phyloP scores from a whole-genome alignment of 1,140 invertebrate species.

The Drosophila melanica region DNA sequence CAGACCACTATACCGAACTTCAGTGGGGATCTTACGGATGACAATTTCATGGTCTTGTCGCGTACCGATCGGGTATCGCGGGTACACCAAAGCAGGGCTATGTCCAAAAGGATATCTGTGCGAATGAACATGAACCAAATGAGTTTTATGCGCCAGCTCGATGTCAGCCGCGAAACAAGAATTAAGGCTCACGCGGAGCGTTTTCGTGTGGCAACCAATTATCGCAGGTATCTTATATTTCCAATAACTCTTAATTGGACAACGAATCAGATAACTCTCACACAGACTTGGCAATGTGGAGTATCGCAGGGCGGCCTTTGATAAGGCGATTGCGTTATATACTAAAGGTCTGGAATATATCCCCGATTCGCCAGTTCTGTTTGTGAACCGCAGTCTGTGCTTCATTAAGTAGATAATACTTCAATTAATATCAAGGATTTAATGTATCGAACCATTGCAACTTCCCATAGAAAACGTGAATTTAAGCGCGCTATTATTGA shows the following conservation, averaged over 20 bases:
- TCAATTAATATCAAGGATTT: no score
- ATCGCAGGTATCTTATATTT: constrained; percentile 40
- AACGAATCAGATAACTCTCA: neutral
- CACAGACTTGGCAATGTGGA: constrained; percentile 55
- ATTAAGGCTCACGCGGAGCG: constrained; percentile 33
- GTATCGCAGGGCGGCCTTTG: constrained; percentile 40
- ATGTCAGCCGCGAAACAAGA: constrained; percentile 7
- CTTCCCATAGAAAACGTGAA: constrained; percentile 24
- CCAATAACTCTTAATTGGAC: no score
- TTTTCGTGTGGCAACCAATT: constrained; percentile 39
- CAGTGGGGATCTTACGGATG: constrained; percentile 29
- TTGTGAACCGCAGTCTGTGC: constrained; percentile 52
- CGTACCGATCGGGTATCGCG: neutral
- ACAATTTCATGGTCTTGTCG: constrained; percentile 19
- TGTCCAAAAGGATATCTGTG: neutral
- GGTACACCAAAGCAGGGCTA: constrained; percentile 2
- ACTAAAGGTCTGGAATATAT: constrained; percentile 46
- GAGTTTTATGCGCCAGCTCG: constrained; percentile 54
- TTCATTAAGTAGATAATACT: constrained; percentile 45
- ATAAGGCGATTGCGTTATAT: constrained; percentile 44
- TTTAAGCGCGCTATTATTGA: constrained; percentile 41
- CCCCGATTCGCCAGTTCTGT: constrained; percentile 54
- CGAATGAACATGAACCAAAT: constrained; percentile 32
- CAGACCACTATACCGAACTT: neutral
- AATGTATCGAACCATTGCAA: neutral